Conservation (phyloP, 2,888 invertebrate genomes). For the Drosophila nr. perissopoda region DNA sequence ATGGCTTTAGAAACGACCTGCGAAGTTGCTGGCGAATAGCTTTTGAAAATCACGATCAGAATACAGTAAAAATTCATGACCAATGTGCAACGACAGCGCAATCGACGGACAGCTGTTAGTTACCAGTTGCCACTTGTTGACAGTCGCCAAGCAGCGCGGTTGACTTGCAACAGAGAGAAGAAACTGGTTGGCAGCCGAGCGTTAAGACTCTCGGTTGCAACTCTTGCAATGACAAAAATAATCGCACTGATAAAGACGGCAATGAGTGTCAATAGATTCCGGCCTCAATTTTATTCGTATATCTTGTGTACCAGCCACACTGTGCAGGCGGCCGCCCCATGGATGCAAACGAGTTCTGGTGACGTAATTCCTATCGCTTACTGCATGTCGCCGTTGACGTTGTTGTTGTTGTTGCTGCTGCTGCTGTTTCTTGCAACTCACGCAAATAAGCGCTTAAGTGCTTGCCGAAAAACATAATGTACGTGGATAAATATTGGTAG, state of each 20-base stretch:
- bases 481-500: slow-evolving; percentile 24
- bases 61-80: slow-evolving; percentile 67
- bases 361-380: slow-evolving; percentile 62
- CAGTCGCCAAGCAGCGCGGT: slow-evolving; percentile 2
- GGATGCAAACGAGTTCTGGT: slow-evolving; percentile 75
- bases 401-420: slow-evolving; percentile 15
- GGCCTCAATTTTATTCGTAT: slow-evolving; percentile 59
- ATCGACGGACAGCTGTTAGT: slow-evolving; percentile 16
- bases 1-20: slow-evolving; percentile 26
- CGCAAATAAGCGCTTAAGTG: slow-evolving; percentile 55
- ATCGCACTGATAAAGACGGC: slow-evolving; percentile 69
- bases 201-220: slow-evolving; percentile 11
- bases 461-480: slow-evolving; percentile 44
- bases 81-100: slow-evolving; percentile 50
- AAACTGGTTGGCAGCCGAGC: slow-evolving; percentile 48
- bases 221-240: slow-evolving; percentile 69
- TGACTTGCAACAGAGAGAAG: slow-evolving; percentile 19
- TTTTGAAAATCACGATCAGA: slow-evolving; percentile 76
- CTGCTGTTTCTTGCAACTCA: slow-evolving; percentile 60
- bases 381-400: slow-evolving; percentile 31
- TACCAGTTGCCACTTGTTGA: slow-evolving; percentile 21
- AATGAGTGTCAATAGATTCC: slow-evolving; percentile 59
- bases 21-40: slow-evolving; percentile 13
- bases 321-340: slow-evolving; percentile 41
- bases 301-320: slow-evolving; percentile 37